Evolutionary conservation across 2,888 invertebrate genomes (phyloP).

Genomic region (Caradrina clavipalpis): DNA sequence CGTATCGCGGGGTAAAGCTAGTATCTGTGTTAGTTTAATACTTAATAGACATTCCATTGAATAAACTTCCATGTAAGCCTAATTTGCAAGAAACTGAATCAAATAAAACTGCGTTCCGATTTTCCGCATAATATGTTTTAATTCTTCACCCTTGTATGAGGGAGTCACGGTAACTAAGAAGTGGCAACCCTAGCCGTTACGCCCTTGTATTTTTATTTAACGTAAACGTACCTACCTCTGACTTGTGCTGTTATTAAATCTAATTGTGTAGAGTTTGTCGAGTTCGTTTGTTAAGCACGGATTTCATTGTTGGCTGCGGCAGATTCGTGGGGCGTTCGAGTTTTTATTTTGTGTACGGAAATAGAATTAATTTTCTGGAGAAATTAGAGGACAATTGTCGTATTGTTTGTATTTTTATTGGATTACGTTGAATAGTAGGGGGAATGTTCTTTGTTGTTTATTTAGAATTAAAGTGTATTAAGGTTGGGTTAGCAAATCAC

Average conservation of each 20-base stretch:
- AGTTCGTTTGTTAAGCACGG: conserved; percentile 46
- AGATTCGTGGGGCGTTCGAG: conserved; percentile 12
- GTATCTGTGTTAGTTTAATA: too few species aligned
- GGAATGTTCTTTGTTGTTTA: neutral
- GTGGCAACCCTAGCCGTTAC: neutral
- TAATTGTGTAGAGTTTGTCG: conserved; percentile 49
- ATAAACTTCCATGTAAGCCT: too few species aligned
- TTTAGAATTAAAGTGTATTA: neutral
- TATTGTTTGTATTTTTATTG: conserved; percentile 7
- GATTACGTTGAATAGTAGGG: neutral
- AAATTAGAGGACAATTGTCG: conserved; percentile 19
- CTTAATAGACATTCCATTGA: too few species aligned
- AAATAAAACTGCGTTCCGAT: too few species aligned
- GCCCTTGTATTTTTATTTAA: conserved; percentile 42
- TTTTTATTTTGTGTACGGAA: conserved; percentile 24
- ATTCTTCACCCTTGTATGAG: too few species aligned
- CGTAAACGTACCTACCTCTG: conserved; percentile 13
- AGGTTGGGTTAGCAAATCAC: neutral
- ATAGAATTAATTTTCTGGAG: conserved; percentile 34
- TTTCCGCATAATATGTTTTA: too few species aligned
- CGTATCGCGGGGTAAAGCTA: too few species aligned
- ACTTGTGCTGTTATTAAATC: conserved; percentile 46
- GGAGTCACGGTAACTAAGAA: too few species aligned
- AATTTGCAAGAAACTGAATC: too few species aligned
- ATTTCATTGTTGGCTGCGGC: conserved; percentile 49